Base-by-base conservation (phyloP, 2,113 vertebrate species). In the Oryzias celebensis region DNA sequence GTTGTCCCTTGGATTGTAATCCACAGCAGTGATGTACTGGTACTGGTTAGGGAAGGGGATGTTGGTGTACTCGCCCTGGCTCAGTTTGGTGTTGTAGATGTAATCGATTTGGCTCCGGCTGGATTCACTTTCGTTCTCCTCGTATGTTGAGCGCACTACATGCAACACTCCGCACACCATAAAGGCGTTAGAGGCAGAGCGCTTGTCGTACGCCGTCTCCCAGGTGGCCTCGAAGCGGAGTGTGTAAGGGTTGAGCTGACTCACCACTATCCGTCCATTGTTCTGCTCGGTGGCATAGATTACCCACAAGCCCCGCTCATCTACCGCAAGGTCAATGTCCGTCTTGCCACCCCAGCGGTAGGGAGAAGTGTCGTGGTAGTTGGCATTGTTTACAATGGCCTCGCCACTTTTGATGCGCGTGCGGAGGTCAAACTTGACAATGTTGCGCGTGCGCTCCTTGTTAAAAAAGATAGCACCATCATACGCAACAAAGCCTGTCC, bases 341-440 rank as follows among this genome's bases (percentile, higher is more conserved):
- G 96, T 98, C 89, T 99, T 99, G 57, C 97, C 97, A 16, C 97
- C 97, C 97, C 97, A 99, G 63, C 96, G 92, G 73, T 99, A 99
- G 0, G 97, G 97, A 2, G 97, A 99, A 2, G 97, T 99, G 85
- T 99, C 97, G 0, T 99, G 97, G 82, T 99, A 99, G 91, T 99
- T 99, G 82, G 97, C 97, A 10, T 95, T 97, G 82, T 96, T 95
- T 54, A 99, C 97, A 52, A 99, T 98, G n/a, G 97, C 96, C 88
- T 99, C 97, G 14, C 97, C 97, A 1, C 96, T 98, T 87, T 99
- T 99, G 87, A 98, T 97, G 91, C 96, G 94, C 58, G 97, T 99
- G 89, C 96, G 95, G 88, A 99, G 88, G 88, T 99, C 97, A 14
- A 96, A 99, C 86, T 99, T 99, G 50, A 98, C 96, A 53, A 99